Base-by-base conservation (phyloP, 2,888 invertebrate species). In the Drosophila anomalata region DNA sequence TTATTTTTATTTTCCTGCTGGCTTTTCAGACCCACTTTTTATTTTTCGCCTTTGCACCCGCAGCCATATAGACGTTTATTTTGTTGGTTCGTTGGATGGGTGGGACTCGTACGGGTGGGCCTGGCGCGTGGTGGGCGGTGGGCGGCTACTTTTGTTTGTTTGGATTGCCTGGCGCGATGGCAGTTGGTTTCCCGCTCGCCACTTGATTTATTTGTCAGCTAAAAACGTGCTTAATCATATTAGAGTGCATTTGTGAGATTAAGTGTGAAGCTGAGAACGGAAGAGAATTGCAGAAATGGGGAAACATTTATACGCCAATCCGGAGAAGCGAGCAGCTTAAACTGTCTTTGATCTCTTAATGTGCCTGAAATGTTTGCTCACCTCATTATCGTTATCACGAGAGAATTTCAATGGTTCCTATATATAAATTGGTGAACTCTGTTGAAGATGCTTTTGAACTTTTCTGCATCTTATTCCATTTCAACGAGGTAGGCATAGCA, bases 211-310 rank as follows among this genome's bases (percentile, higher is more conserved):
- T 88, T 79, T 76, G 65, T 54, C 67, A 79, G 89, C 83, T 87
- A 81, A 79, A 86, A 88, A 89, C 88, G 88, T 89, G 89, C 88
- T 89, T 89, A 86, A 88, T 88, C 88, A 88, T 88, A 89, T 89
- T 81, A 89, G 81, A 88, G 87, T 89, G 89, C 86, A 85, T 86
- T 86, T 87, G 68, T 85, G 79, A 87, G 82, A 82, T 82, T 82
- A 87, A 87, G 75, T 78, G 63, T 66, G 54, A 74, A 75, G 58
- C 48, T 31, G 66, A 54, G 54, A 67, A 57, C 44, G 48, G 52
- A 50, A 36, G 50, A 69, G 60, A 65, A 61, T 47, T 39, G 47
- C 53, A 60, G 20, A 50, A 54, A 41, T 48, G 36, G 36, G 14
- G 36, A 22, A 63, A 52, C 51, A 58, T 57, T 69, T 51, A 58